Base-by-base conservation (phyloP, 30 jellyfish, hydroid and myxozoan genomes). In the Hydractinia echinata region DNA sequence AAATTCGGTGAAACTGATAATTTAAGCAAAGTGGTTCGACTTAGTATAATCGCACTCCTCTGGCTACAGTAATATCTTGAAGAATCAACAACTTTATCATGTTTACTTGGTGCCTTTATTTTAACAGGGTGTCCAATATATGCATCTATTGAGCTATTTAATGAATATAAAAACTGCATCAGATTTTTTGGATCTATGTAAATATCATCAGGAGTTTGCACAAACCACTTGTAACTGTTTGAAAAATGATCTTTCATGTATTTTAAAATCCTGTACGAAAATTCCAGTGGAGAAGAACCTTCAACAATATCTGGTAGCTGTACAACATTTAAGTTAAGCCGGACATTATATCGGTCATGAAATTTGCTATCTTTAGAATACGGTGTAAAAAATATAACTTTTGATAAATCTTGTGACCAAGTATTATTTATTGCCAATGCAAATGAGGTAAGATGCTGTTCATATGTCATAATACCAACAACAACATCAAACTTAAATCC, bases 271-370 rank as follows among this genome's bases (percentile, higher is more conserved):
- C 91, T 81, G 44, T 76, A 83, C n/a, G 95, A 72, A 6, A 92
- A 70, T 51, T 92, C 98, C 11, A 86, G 79, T 51, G 72, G 67
- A 5, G 92, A 67, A 2, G 98, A 86, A 44, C 74, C 74, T 50
- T 86, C 96, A 50, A 66, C 91, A 5, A 92, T 89, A 54, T 92
- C 98, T 30, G 98, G 96, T 64, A 92, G 81, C 85, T 92, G 98
- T 14, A 92, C 87, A 53, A 92, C 98, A 70, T 92, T 92, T 72
- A 92, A 72, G 71, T 84, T 92, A n/a, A 92, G 84, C 66, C 83
- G 76, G 20, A 88, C 89, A 70, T 86, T 87, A 62, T 48, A 92
- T 61, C 77, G 83, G 16, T 92, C 95, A 81, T 92, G 98, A 61
- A 92, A 92, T 58, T 87, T 77, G 4, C 74, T 66, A 48, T 92